Evolutionary conservation across 2,113 vertebrate species (phyloP), one percentile per base, ranked within the genome.

Genomic region (Corythoichthys haematopterus): DNA sequence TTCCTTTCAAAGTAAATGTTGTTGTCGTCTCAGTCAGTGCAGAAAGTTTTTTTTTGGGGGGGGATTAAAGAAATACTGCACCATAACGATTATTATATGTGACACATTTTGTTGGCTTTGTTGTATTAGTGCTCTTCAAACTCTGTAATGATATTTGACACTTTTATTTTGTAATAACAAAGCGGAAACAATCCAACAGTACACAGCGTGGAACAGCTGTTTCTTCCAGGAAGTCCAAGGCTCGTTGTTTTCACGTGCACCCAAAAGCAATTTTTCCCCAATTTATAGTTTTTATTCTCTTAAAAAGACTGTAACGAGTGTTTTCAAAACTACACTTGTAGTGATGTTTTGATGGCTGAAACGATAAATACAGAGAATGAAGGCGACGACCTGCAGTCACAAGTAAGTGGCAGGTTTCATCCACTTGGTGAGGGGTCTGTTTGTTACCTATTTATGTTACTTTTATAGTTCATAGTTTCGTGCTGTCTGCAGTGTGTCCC

Each of bases 321-420:
- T 36, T 35, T 6, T 6, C 0, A 2, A 28, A 33, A 0, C 28
- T 16, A 14, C 13, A 10, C 46, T 48, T 12, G 36, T 68, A 50
- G 61, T 57, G 6, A 51, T 71, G 14, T 65, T 46, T 72, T 45
- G 3, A 88, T 89, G 88, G 82, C 81, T 3, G 83, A 80, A 70
- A 28, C 58, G 20, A 57, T 67, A 71, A 66, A 55, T 65, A n/a
- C 40, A 14, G 60, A 62, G 15, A 89, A 75, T 50, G 78, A 79
- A 77, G 85, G 65, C 13, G 83, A 6, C n/a, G 89, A 92, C 68
- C 84, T 92, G 7, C 89, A 87, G 72, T 47, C 84, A 80, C 91
- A 92, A 79, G 91, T 92, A 77, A 83, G 81, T 14, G 4, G 3
- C 20, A 6, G 1, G 3, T 63, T 45, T 7, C 16, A 60, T n/a